phyloP scores from a whole-genome alignment of 1,140 invertebrate species.

The Euura lappo region DNA sequence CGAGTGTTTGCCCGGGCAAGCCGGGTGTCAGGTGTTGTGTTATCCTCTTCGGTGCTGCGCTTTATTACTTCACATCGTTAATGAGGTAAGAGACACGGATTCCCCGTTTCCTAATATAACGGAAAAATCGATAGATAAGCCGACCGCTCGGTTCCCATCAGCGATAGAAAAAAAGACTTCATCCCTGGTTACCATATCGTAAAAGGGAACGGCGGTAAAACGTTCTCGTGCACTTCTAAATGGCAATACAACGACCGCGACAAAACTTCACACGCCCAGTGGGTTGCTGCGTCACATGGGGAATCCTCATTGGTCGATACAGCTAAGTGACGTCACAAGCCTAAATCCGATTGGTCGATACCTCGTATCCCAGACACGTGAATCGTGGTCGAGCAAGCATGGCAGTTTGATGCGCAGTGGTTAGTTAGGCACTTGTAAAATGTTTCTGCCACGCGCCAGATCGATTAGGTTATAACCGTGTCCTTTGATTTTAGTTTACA shows the following conservation, averaged over 20 bases:
- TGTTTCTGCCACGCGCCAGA: slow-evolving; percentile 59
- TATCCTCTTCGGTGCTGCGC: not conserved
- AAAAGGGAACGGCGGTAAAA: not conserved
- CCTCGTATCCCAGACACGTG: slow-evolving; percentile 57
- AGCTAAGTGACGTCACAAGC: slow-evolving; percentile 55
- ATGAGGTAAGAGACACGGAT: too few relatives aligned
- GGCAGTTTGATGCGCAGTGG: slow-evolving; percentile 61
- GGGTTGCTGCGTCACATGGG: slow-evolving; percentile 60
- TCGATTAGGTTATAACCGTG: slow-evolving; percentile 56
- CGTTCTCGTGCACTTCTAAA: slow-evolving; percentile 10
- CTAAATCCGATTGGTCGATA: slow-evolving; percentile 45
- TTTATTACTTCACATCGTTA: too few relatives aligned
- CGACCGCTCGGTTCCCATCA: too few relatives aligned
- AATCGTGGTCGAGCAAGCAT: slow-evolving; percentile 59
- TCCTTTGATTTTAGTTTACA: not conserved
- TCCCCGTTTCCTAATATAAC: too few relatives aligned
- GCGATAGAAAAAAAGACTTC: too few relatives aligned
- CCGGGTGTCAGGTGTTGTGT: slow-evolving; percentile 47
- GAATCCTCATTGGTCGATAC: slow-evolving; percentile 59
- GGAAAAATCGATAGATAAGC: too few relatives aligned
- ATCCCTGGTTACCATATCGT: not conserved
- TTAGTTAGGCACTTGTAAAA: slow-evolving; percentile 51
- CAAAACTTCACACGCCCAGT: slow-evolving; percentile 38
- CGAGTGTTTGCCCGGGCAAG: slow-evolving; percentile 54
- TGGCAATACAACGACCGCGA: slow-evolving; percentile 28